Evolutionary conservation across 2,113 vertebrate genomes (phyloP).

Genomic region (Pteropus alecto): DNA sequence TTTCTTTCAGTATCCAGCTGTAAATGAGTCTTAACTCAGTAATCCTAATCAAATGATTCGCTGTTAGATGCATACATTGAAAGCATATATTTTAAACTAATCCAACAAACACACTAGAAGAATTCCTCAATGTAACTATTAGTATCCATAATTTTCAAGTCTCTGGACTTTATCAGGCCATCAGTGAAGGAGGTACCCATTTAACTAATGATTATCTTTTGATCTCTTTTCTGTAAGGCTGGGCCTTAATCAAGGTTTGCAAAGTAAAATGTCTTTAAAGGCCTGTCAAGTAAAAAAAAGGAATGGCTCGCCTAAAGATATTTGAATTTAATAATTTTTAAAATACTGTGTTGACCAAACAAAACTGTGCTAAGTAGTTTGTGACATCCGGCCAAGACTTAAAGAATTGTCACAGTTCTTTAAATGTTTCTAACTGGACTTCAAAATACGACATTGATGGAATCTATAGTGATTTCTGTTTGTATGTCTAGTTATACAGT

Average conservation of each 20-base stretch:
- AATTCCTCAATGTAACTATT: neutral
- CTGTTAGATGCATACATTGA: neutral
- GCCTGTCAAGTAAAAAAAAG: neutral
- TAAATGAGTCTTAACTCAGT: constrained; percentile 38
- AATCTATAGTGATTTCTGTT: neutral
- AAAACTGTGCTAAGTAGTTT: neutral
- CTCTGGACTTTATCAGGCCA: neutral
- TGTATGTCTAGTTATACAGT: neutral
- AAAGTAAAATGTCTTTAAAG: neutral
- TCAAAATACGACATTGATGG: neutral
- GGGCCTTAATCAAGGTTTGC: neutral
- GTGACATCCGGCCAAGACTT: neutral
- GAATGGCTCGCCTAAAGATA: neutral
- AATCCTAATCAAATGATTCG: constrained; percentile 31
- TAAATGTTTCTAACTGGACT: neutral
- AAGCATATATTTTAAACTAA: neutral
- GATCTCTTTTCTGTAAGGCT: neutral
- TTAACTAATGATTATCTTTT: neutral
- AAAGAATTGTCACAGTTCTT: neutral
- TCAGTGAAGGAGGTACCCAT: neutral
- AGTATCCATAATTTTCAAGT: constrained; percentile 24
- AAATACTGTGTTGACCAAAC: neutral
- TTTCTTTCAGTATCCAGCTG: neutral
- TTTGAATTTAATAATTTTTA: neutral
- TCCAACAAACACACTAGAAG: neutral